phyloP scores from a whole-genome alignment of 2,113 vertebrate genomes.

The Anolis carolinensis region DNA sequence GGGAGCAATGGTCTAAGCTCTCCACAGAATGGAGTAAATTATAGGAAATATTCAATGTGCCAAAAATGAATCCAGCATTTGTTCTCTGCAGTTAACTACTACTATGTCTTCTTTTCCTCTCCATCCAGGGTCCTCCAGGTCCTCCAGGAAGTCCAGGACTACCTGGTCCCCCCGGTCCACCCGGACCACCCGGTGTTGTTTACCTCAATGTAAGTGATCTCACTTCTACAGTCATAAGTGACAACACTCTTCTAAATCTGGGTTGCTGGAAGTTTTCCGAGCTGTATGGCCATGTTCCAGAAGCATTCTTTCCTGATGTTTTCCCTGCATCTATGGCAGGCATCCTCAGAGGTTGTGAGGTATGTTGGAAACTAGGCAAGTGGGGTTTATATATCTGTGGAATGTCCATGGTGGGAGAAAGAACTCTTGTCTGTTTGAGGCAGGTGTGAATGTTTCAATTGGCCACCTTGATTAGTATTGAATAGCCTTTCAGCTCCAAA shows the following conservation, averaged over 20 bases:
- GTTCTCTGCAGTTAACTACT: not conserved
- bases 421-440: no score
- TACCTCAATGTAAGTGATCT: slow-evolving; percentile 67
- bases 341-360: no score
- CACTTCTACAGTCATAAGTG: rapidly evolving
- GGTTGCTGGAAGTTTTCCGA: no score
- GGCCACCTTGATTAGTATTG: no score
- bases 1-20: not conserved
- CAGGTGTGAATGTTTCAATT: no score
- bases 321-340: no score
- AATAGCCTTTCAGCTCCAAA: no score
- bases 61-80: not conserved
- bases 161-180: slow-evolving; percentile 56
- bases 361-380: no score
- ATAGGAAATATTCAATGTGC: not conserved
- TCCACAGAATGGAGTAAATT: not conserved
- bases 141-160: slow-evolving; percentile 47
- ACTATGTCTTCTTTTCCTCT: not conserved
- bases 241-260: not conserved
- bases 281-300: no score
- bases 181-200: slow-evolving; percentile 69
- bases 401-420: no score
- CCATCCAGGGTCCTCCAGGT: slow-evolving; percentile 60
- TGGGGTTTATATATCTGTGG: no score
- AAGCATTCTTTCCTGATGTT: no score